Base-by-base conservation (phyloP, 2,113 vertebrate species). In the Datnioides undecimradiatus region DNA sequence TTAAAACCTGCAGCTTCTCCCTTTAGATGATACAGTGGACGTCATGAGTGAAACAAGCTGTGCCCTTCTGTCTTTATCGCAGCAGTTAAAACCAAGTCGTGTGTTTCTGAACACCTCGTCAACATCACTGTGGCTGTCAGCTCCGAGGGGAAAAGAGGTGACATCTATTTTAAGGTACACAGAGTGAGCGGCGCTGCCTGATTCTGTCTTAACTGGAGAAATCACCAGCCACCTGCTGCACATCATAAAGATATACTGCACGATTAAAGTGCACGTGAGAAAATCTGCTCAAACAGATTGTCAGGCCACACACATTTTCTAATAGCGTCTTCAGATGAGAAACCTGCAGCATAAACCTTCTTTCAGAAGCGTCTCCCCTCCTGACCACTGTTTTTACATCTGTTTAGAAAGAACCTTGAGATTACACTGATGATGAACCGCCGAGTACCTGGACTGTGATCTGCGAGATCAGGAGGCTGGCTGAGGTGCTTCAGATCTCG, bases 141-240 rank as follows among this genome's bases (percentile, higher is more conserved):
- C 67, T 86, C 80, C 9, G 8, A 34, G 25, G 62, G 64, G 77
- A 76, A 79, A 76, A 74, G 57, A 69, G 45, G 59, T 85, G 48
- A 85, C 74, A 17, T 88, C 73, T 92, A 85, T 91, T 90, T 90
- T 81, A 82, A 92, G 86, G 68, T 64, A 78, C 66, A 75, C 3
- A 27, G 68, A 81, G 46, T 46, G 68, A 81, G 46, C 43, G 41
- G 68, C 75, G 70, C 73, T 76, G 67, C 64, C 59, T 81, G 48
- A 80, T 81, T 84, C 45, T 76, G 41, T 77, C 69, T 38, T 38
- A 80, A 85, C 65, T 59, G 88, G 65, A 82, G 70, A 75, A 82
- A 82, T 64, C 54, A 77, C 27, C 60, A 69, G 59, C 79, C 65
- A 82, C 73, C 81, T 85, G 84, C 81, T 73, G 45, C 77, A 88